phyloP scores from a whole-genome alignment of 1,140 invertebrate species.

The Tetramorium parvispinum region DNA sequence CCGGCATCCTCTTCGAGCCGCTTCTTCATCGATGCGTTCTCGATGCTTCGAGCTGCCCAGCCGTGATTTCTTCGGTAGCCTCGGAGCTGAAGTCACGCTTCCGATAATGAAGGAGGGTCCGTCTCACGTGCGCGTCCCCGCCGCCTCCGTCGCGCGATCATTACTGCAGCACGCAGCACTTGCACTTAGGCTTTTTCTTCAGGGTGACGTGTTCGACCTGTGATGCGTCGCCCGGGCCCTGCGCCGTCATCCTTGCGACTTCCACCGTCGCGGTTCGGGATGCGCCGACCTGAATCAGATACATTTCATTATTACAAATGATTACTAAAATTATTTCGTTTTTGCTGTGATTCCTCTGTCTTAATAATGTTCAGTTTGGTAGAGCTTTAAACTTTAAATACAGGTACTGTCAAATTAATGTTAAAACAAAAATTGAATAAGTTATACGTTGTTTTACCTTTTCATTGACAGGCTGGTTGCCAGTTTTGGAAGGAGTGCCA shows the following conservation, averaged over 20 bases:
- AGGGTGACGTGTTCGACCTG: constrained; percentile 94
- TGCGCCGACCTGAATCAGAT: constrained; percentile 74
- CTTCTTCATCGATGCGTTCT: constrained; percentile 22
- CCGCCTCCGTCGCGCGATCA: constrained; percentile 50
- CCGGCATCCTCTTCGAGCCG: constrained; percentile 19
- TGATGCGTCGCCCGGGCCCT: constrained; percentile 90
- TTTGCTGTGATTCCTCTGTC: background rate
- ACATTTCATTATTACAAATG: background rate
- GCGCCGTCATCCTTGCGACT: constrained; percentile 90
- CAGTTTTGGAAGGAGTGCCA: constrained; percentile 81
- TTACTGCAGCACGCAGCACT: constrained; percentile 96
- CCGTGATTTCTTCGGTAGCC: constrained; percentile 1
- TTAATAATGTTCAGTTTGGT: constrained; percentile 11
- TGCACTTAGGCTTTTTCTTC: constrained; percentile 96
- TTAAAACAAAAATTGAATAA: background rate
- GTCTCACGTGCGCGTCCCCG: constrained; percentile 11
- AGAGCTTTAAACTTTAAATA: background rate
- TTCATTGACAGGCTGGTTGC: constrained; percentile 80
- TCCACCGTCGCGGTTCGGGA: constrained; percentile 88
- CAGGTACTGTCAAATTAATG: background rate
- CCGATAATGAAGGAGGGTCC: constrained; percentile 38
- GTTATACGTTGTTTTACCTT: constrained; percentile 75
- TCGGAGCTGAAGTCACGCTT: constrained; percentile 7
- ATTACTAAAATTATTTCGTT: background rate
- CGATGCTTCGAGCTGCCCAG: constrained; percentile 13